Percentiles rank a stretch among this genome's conserved stretches.
Evolutionary conservation across 2,113 vertebrate species (phyloP).

Genomic region (Cathartes aura): DNA sequence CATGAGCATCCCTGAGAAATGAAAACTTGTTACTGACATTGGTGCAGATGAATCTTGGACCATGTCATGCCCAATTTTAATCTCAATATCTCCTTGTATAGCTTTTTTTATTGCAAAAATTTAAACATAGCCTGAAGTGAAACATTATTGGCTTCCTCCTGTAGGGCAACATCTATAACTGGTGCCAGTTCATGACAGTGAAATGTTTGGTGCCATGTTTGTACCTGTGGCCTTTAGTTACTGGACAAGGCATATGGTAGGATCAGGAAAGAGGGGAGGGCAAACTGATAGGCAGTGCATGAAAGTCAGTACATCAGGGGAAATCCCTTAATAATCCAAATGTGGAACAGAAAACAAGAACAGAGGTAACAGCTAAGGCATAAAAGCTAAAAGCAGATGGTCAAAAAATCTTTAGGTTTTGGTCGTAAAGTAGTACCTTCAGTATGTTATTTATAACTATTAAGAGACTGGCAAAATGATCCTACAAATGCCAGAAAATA

Average conservation of each 20-base stretch:
- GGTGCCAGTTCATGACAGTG: neutral
- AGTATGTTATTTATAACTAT: neutral
- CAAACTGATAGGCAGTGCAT: neutral
- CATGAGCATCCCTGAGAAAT: neutral
- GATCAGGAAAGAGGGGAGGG: neutral
- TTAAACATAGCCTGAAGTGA: neutral
- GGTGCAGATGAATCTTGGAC: neutral
- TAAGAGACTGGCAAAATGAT: constrained; percentile 23
- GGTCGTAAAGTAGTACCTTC: neutral
- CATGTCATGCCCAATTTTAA: neutral
- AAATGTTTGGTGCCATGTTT: neutral
- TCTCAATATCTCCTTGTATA: neutral
- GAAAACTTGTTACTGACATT: neutral
- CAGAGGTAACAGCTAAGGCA: neutral
- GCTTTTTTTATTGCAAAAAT: neutral
- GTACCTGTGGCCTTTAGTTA: neutral
- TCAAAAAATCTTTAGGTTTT: neutral
- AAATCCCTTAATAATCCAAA: constrained; percentile 27
- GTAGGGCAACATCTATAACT: neutral
- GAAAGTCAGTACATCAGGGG: neutral
- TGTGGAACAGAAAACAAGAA: constrained; percentile 2
- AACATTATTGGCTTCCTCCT: neutral
- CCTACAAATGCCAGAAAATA: neutral
- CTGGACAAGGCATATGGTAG: neutral
- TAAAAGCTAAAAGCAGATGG: constrained; percentile 29